phyloP scores from a whole-genome alignment of 2,888 invertebrate genomes.

The Himalopsyche anomala region DNA sequence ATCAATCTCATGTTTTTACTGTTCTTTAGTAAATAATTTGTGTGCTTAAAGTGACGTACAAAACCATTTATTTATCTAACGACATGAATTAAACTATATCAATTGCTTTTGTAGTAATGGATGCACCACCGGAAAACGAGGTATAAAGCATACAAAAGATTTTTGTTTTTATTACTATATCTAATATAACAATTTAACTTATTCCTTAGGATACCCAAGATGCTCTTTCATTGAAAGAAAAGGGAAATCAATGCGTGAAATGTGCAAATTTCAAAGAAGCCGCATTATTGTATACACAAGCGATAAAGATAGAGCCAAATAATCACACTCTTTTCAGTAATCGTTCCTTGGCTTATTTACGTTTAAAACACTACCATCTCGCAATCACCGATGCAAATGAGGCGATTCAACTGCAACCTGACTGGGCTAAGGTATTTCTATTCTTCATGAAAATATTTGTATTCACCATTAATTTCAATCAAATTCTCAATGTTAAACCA shows the following conservation, averaged over 20 bases:
- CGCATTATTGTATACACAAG: conserved; percentile 86
- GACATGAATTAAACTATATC: neutral
- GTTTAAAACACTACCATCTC: conserved; percentile 85
- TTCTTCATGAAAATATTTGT: neutral
- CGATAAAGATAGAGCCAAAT: conserved; percentile 83
- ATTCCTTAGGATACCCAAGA: conserved; percentile 51
- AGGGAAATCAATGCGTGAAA: conserved; percentile 87
- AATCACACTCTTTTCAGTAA: conserved; percentile 87
- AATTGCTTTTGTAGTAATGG: neutral
- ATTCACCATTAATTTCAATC: neutral
- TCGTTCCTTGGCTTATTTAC: conserved; percentile 87
- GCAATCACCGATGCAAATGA: conserved; percentile 88
- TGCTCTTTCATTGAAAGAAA: conserved; percentile 77
- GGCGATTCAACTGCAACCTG: conserved; percentile 84
- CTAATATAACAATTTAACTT: conserved; percentile 1
- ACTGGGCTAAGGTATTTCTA: conserved; percentile 84
- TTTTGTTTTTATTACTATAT: neutral
- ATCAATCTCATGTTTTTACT: neutral
- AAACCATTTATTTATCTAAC: neutral
- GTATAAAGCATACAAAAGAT: neutral
- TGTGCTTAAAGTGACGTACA: neutral
- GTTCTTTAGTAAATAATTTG: neutral
- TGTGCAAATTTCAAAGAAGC: conserved; percentile 86
- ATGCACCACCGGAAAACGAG: conserved; percentile 19
- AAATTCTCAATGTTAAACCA: neutral